Percentiles rank a stretch among this genome's conserved stretches.
These are phyloP conservation scores for Lepidurus packardi DNA, from an alignment of 1,140 invertebrate species.

Conservation along the genomic window DNA sequence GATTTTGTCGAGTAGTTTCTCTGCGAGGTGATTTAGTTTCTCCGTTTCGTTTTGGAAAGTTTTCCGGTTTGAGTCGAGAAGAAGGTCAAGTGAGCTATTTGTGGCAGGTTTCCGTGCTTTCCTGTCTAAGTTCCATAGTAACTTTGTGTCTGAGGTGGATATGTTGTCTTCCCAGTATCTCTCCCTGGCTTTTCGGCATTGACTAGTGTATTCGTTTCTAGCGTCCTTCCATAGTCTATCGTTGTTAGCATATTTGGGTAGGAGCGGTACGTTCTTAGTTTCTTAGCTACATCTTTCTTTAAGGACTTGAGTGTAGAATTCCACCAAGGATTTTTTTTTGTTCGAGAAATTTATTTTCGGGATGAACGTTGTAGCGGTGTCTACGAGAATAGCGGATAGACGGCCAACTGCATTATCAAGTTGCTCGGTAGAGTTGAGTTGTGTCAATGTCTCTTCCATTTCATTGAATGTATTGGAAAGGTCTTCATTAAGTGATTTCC, in stretches of 20 bases:
- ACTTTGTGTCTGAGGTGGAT: neutral
- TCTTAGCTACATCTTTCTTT: neutral
- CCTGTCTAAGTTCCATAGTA: constrained; percentile 15
- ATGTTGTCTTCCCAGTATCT: neutral
- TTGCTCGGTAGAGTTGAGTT: neutral
- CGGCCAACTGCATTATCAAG: neutral
- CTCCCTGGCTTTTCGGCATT: neutral
- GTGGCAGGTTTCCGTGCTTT: neutral
- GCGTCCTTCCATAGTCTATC: neutral
- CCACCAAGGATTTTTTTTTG: neutral
- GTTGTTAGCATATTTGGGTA: neutral
- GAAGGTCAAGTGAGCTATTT: neutral
- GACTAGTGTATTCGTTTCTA: neutral
- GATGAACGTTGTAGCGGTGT: neutral
- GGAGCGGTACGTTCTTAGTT: neutral
- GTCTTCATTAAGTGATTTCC: neutral
- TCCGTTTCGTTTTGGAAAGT: neutral
- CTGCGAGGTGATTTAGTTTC: constrained; percentile 22
- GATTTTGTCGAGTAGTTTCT: constrained; percentile 25
- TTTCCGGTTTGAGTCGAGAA: neutral
- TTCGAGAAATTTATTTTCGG: neutral
- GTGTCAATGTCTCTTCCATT: neutral
- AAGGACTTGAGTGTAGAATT: neutral
- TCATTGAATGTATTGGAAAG: neutral
- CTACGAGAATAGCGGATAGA: neutral